Conservation (phyloP, 2,888 invertebrate species). For the Noctua janthina region DNA sequence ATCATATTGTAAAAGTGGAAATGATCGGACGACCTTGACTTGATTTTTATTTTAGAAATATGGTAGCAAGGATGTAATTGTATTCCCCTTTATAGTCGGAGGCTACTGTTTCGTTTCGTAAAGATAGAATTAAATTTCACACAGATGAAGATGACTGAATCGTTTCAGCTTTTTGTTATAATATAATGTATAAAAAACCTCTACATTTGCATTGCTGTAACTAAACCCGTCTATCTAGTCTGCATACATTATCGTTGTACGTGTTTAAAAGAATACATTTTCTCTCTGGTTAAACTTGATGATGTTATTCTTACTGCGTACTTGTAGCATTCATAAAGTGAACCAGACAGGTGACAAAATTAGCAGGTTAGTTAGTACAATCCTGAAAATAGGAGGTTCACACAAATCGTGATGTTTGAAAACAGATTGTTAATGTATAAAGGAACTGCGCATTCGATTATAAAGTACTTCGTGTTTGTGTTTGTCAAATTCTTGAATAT, state of each 20-base stretch:
- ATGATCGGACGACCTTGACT: constrained; percentile 5
- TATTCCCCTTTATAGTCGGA: background rate
- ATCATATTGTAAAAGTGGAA: constrained; percentile 49
- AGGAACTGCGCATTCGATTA: constrained; percentile 30
- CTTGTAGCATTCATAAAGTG: constrained; percentile 28
- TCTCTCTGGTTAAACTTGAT: constrained; percentile 16
- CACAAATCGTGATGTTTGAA: constrained; percentile 48
- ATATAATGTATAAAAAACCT: constrained; percentile 16
- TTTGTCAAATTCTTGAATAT: constrained; percentile 26
- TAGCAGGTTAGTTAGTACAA: constrained; percentile 49
- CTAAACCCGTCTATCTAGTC: constrained; percentile 54
- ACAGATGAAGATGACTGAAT: constrained; percentile 1
- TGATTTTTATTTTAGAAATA: constrained; percentile 14
- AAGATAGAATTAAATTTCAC: background rate
- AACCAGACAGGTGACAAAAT: constrained; percentile 46
- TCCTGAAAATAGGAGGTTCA: constrained; percentile 46
- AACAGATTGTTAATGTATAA: constrained; percentile 28
- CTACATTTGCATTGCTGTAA: constrained; percentile 17
- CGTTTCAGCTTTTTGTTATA: constrained; percentile 8
- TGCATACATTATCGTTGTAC: constrained; percentile 56
- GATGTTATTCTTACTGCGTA: constrained; percentile 42
- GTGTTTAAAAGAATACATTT: constrained; percentile 54
- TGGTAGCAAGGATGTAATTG: background rate
- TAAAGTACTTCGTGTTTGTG: constrained; percentile 15
- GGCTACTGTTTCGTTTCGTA: background rate